Conservation (phyloP, 2,113 vertebrate species). For the Tenebrosternarchus preto region DNA sequence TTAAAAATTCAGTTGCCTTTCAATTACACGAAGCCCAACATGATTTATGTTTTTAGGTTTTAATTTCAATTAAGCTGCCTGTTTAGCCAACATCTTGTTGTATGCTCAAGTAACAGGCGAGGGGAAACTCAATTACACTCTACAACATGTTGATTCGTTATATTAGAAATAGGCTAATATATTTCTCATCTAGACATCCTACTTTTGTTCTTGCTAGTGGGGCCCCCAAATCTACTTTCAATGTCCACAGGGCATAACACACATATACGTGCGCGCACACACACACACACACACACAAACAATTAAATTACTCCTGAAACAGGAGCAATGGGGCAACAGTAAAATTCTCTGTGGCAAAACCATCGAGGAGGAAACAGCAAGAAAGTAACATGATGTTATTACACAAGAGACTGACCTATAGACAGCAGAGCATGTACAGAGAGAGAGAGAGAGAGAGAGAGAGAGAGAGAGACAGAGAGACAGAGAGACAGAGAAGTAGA, state of each 20-base stretch:
- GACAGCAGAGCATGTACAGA: neutral
- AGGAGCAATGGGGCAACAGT: constrained; percentile 29
- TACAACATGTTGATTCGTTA: constrained; percentile 51
- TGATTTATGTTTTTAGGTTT: constrained; percentile 76
- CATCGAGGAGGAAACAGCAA: neutral
- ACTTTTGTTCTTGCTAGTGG: constrained; percentile 58
- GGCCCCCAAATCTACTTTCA: constrained; percentile 65
- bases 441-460: constrained; percentile 1
- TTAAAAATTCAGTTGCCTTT: constrained; percentile 69
- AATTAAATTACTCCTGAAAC: constrained; percentile 30
- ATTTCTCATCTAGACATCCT: constrained; percentile 71
- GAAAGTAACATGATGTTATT: neutral
- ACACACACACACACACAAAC: constrained; percentile 3
- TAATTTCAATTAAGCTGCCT: constrained; percentile 74
- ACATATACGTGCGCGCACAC: constrained; percentile 3
- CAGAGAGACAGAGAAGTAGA: constrained; percentile 23
- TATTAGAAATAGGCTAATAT: constrained; percentile 67
- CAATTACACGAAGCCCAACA: constrained; percentile 68
- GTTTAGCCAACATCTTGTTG: constrained; percentile 59
- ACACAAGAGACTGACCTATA: neutral
- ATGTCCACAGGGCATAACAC: constrained; percentile 57
- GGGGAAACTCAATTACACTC: constrained; percentile 68
- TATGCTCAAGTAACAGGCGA: constrained; percentile 62
- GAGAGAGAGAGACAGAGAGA: constrained; percentile 34
- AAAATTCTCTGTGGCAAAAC: constrained; percentile 23